Base-by-base conservation (phyloP, 2,797 vertebrate genomes). In the Chiroxiphia lanceolata region DNA sequence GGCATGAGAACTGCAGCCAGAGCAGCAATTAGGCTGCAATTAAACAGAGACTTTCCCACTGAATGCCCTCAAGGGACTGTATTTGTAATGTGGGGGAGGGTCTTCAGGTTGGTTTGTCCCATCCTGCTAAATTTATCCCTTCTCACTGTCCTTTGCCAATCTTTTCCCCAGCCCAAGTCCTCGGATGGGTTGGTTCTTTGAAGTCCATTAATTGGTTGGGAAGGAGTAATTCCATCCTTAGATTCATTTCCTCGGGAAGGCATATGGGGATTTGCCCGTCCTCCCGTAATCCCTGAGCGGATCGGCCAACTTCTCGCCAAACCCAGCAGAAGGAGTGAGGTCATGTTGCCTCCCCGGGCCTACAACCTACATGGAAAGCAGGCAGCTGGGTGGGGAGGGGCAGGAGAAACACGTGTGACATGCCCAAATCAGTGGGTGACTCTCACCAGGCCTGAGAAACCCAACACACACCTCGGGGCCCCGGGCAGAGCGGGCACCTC, bases 11-110 rank as follows among this genome's bases (percentile, higher is more conserved):
- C 76, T 65, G 65, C 36, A 72, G 38, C 59, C 91, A 79, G 65
- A 33, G 45, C 47, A 89, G 72, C 65, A 86, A 94, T 89, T 72
- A 95, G 50, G 22, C n/a, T 72, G 84, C 26, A 90, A 94, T 90
- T 83, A 91, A 88, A 57, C 50, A 81, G 65, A 80, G 57, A 59
- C 10, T 69, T 86, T 78, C 79, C 84, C 77, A 93, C 38, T 15
- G 69, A 69, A 74, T n/a, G 36, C 16, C 51, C 65, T 34, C 31
- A 3, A 69, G 38, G 47, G 76, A 22, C n/a, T 47, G 5, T 18
- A 27, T 42, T 57, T 0, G 0, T 57, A 72, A 69, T 78, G 51
- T 38, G 48, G 60, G 56, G 83, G 23, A 23, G 34, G 13, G 31
- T 29, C 81, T 81, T 86, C 93, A 91, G 38, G 59, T 56, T 75